Base-by-base conservation (phyloP, 2,113 vertebrate genomes). In the Cryptotis parvus region DNA sequence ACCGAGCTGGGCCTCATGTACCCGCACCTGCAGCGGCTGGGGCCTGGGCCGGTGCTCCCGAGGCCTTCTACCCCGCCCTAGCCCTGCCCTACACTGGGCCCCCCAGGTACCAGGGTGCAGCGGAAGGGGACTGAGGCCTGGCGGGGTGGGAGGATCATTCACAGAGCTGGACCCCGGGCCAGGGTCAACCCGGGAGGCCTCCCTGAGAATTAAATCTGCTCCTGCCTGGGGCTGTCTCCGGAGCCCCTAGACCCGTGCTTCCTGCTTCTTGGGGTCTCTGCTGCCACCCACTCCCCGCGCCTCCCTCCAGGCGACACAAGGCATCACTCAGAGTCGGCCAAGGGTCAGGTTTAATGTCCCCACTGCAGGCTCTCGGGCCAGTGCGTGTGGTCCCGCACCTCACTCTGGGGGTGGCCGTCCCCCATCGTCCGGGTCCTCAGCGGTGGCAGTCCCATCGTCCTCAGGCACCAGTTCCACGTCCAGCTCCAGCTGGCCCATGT, bases 401-500 rank as follows among this genome's bases (percentile, higher is more conserved):
- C 87, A 97, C 94, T 97, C 94, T 0, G 95, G 93, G 0, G 95
- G 96, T 1, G 95, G 94, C 79, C 95, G 92, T 15, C 95, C 94
- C 0, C 93, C 94, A 4, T 18, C 97, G 3, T 97, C 94, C 0
- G 92, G 96, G 65, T 97, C 97, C 22, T 98, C 98, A 0, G 95
- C 37, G 0, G 97, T 94, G 3, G 97, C 96, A 0, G 98, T 96
- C 10, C 97, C 97, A 0, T 98, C 97, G 0, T 98, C 98, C 33
- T 98, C 96, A 0, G 95, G 95, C 4, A 96, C 95, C 85, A 96
- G 88, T 91, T 98, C 98, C 90, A 99, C 98, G 88, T 99, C 98
- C 95, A 99, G 98, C 97, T 99, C 98, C 43, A 99, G 95, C 14
- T 98, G 98, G 52, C 99, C 98, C 33, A 99, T 98, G 97, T 99